A percentile compares a stretch with the other conserved stretches of the same genome.
Conservation (phyloP, 2,113 vertebrate species). For the Actinemys pallida region DNA sequence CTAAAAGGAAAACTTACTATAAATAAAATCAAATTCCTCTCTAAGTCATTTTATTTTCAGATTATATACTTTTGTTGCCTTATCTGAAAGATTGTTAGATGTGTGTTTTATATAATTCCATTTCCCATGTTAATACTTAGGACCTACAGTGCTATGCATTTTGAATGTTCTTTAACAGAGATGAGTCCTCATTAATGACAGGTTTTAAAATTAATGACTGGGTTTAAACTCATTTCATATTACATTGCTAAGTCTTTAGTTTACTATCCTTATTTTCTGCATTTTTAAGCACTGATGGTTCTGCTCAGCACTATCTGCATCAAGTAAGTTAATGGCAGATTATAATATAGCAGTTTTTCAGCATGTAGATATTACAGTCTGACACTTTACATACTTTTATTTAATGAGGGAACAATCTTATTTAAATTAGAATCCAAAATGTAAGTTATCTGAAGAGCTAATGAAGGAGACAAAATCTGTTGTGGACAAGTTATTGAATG, state of each 20-base stretch:
- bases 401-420: not conserved
- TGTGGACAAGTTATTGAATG: not conserved
- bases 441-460: not conserved
- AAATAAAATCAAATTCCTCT: conserved; percentile 48
- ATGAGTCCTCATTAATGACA: not conserved
- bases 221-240: not conserved
- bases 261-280: not conserved
- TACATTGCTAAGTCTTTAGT: not conserved
- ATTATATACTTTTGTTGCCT: not conserved
- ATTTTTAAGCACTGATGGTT: not conserved
- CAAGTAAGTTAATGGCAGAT: not conserved
- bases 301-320: not conserved
- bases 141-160: rapidly evolving
- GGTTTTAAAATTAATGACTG: not conserved
- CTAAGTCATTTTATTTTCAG: conserved; percentile 21
- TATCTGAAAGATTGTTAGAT: not conserved
- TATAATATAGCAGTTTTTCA: not conserved
- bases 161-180: not conserved
- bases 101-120: not conserved
- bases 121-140: not conserved
- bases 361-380: not conserved
- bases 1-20: conserved; percentile 79
- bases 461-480: not conserved
- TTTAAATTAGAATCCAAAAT: not conserved
- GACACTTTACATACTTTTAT: not conserved